Conservation (phyloP, 1,140 invertebrate genomes). For the Argopecten irradians region DNA sequence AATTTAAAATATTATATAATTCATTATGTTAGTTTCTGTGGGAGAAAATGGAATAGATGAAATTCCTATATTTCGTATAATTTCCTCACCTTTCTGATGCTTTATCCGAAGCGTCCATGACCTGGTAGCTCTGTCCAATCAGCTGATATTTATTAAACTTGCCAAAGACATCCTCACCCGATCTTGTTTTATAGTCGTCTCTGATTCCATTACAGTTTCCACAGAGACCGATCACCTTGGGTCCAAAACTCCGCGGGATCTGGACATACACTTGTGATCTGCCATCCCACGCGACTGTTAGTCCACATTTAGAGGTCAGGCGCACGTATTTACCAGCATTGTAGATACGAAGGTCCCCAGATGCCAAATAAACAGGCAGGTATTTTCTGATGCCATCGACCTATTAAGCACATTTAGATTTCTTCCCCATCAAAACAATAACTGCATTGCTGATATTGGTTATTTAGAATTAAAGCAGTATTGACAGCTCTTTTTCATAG, state of each 20-base stretch:
- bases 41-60: slow-evolving; percentile 42
- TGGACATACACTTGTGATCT: neutral
- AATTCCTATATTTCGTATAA: neutral
- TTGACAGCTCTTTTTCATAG: no score
- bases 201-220: slow-evolving; percentile 60
- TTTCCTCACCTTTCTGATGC: neutral
- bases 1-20: neutral
- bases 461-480: no score
- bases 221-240: slow-evolving; percentile 74
- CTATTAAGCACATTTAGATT: slow-evolving; percentile 40
- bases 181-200: slow-evolving; percentile 53
- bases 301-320: slow-evolving; percentile 53
- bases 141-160: slow-evolving; percentile 27
- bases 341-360: slow-evolving; percentile 44
- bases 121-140: slow-evolving; percentile 40
- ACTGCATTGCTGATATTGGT: no score
- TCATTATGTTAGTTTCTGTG: no score
- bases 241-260: slow-evolving; percentile 64
- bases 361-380: slow-evolving; percentile 43
- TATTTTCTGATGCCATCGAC: slow-evolving; percentile 49
- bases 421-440: no score
- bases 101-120: neutral
- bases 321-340: slow-evolving; percentile 48
- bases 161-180: slow-evolving; percentile 52
- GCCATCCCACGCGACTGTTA: slow-evolving; percentile 87